phyloP scores from a whole-genome alignment of 2,113 vertebrate genomes.

The Martes martes region DNA sequence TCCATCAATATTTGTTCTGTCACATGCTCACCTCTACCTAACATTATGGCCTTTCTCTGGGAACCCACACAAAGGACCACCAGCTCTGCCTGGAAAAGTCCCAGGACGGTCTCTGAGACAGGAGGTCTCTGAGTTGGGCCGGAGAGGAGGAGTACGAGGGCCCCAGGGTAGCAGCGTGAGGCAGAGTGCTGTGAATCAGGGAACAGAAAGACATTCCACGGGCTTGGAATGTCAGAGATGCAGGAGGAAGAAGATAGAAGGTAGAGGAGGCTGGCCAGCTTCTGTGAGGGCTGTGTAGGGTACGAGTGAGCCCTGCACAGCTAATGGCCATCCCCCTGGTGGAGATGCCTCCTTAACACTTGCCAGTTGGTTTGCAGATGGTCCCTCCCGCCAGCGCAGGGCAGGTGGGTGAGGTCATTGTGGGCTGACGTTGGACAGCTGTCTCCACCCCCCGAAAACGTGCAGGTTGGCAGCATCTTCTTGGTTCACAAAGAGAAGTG shows the following conservation, averaged over 20 bases:
- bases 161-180: background rate
- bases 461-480: background rate
- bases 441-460: background rate
- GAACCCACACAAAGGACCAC: background rate
- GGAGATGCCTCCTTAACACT: background rate
- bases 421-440: background rate
- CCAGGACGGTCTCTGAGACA: background rate
- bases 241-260: background rate
- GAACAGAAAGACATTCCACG: background rate
- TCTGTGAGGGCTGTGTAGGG: background rate
- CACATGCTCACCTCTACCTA: background rate
- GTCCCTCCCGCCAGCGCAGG: background rate
- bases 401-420: background rate
- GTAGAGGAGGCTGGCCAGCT: background rate
- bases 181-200: background rate
- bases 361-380: background rate
- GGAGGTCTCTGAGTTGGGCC: background rate
- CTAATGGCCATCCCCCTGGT: background rate
- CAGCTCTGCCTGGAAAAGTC: background rate
- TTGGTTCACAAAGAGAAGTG: background rate
- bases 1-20: background rate
- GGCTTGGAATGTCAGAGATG: background rate
- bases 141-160: background rate
- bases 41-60: background rate
- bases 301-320: background rate